Evolutionary conservation across 2,888 invertebrate genomes (phyloP).

Genomic region (Diarsia rubi): DNA sequence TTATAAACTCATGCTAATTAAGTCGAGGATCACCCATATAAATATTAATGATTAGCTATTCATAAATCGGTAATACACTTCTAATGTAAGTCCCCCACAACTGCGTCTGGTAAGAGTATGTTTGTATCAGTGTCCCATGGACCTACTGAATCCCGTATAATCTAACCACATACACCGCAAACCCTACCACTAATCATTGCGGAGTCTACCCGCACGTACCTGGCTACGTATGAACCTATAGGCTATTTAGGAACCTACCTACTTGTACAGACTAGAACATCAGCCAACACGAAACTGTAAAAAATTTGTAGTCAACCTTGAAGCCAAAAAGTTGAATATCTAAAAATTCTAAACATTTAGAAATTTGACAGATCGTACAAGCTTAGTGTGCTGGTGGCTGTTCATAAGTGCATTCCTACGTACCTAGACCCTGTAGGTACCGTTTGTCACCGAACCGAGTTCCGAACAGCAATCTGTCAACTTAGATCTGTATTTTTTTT

Average conservation of each 20-base stretch:
- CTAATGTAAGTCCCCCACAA: constrained; percentile 34
- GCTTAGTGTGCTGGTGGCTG: no score
- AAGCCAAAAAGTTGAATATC: no score
- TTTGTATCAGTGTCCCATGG: constrained; percentile 19
- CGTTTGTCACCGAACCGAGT: no score
- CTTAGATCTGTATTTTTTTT: no score
- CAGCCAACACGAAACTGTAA: no score
- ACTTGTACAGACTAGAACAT: no score
- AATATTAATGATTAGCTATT: constrained; percentile 19
- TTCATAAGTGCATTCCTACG: no score
- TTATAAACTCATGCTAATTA: constrained; percentile 15
- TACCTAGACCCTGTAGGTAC: no score
- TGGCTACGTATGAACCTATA: neutral
- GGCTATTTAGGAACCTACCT: neutral
- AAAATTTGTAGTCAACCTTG: no score
- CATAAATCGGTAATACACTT: constrained; percentile 21
- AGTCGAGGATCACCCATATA: constrained; percentile 12
- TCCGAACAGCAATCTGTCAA: no score
- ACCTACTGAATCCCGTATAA: constrained; percentile 33
- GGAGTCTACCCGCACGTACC: constrained; percentile 11
- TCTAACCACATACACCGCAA: constrained; percentile 42
- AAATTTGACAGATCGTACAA: no score
- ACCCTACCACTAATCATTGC: constrained; percentile 43
- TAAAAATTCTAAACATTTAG: no score
- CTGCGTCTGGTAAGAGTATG: constrained; percentile 8